phyloP scores from a whole-genome alignment of 2,888 invertebrate species.

The Drosophila prolongata region DNA sequence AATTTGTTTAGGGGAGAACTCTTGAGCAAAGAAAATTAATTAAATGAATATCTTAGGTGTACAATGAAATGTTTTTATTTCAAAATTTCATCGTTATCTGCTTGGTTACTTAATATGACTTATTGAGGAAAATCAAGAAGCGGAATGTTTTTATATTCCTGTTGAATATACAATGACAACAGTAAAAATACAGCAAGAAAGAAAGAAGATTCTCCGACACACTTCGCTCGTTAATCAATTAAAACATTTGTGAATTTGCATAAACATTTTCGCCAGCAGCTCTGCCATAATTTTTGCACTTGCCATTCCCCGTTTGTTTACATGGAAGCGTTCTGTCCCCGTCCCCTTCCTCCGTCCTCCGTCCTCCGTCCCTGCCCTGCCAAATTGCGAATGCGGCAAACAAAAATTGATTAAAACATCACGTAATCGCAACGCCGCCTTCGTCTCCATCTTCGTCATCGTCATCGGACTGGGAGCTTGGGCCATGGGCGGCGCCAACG shows the following conservation, averaged over 20 bases:
- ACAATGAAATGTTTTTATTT: background rate
- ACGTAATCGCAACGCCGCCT: constrained; percentile 58
- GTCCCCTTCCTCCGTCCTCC: too few relatives aligned
- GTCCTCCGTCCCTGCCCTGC: constrained; percentile 5
- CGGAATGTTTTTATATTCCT: constrained; percentile 26
- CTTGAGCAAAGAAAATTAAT: too few relatives aligned
- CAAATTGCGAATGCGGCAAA: constrained; percentile 55
- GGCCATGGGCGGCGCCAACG: constrained; percentile 55
- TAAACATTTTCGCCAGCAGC: constrained; percentile 52
- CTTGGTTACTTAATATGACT: background rate
- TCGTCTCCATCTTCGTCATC: constrained; percentile 18
- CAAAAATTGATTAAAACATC: constrained; percentile 76
- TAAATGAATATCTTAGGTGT: too few relatives aligned
- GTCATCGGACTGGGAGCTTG: constrained; percentile 25
- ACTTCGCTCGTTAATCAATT: constrained; percentile 67
- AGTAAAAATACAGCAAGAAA: constrained; percentile 10
- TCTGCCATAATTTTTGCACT: constrained; percentile 60
- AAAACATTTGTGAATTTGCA: constrained; percentile 64
- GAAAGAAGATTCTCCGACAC: constrained; percentile 39
- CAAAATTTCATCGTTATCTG: constrained; percentile 1
- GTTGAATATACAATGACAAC: constrained; percentile 19
- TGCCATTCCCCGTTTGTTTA: constrained; percentile 41
- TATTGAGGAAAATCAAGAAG: constrained; percentile 1
- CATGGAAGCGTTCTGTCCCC: constrained; percentile 18
- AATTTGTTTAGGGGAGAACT: too few relatives aligned